Conservation (phyloP, 2,797 vertebrate genomes). For the Cossypha heuglini region DNA sequence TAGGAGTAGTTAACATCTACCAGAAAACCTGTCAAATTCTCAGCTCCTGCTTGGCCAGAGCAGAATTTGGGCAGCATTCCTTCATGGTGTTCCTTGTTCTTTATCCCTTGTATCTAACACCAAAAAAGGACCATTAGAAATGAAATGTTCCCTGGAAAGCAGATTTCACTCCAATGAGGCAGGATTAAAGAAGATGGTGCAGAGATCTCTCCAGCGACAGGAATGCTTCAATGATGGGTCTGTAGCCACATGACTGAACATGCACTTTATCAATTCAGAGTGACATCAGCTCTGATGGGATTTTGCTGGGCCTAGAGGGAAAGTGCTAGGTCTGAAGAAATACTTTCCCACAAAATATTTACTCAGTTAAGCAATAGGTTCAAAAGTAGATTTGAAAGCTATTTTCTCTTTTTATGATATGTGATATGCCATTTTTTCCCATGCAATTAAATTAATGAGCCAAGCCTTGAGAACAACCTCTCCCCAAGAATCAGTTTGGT, state of each 20-base stretch:
- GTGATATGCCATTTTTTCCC: background rate
- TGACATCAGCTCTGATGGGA: background rate
- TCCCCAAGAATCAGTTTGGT: background rate
- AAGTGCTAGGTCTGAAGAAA: background rate
- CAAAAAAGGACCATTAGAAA: background rate
- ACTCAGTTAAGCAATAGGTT: background rate
- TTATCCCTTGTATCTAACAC: background rate
- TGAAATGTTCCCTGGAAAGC: background rate
- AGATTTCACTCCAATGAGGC: background rate
- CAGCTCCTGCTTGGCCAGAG: background rate
- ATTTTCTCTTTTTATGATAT: background rate
- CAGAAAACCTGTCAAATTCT: background rate
- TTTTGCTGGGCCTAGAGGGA: background rate
- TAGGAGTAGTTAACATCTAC: background rate
- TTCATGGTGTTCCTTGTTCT: background rate
- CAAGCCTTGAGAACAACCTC: background rate
- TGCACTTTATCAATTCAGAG: background rate
- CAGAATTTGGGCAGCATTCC: background rate
- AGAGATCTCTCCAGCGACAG: background rate
- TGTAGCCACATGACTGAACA: background rate
- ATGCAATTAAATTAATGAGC: background rate
- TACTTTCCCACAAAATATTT: background rate
- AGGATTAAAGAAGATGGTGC: background rate
- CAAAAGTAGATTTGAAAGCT: background rate
- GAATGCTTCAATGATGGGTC: background rate